A percentile compares a stretch with the other conserved stretches of the same genome.
Conservation (phyloP, 1,140 invertebrate genomes). For the Bombus consobrinus region DNA sequence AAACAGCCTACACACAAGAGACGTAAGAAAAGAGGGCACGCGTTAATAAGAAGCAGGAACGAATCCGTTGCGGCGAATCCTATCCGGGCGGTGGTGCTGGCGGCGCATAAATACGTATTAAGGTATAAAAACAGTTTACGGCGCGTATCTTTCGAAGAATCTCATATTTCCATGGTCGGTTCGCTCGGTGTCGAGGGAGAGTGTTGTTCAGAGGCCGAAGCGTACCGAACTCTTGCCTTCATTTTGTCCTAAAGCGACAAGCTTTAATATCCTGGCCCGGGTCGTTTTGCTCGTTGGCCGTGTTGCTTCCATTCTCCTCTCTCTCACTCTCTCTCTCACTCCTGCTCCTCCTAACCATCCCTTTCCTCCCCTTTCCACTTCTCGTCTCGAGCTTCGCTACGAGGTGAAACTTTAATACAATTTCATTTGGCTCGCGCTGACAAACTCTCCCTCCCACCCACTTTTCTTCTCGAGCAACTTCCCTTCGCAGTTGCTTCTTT, state of each 20-base stretch:
- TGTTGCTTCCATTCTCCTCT: conserved; percentile 32
- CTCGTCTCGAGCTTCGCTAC: conserved; percentile 28
- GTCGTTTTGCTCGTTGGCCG: conserved; percentile 52
- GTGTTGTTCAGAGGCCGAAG: conserved; percentile 38
- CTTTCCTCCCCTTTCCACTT: background rate
- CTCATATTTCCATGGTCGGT: conserved; percentile 49
- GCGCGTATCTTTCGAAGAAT: conserved; percentile 46
- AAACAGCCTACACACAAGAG: background rate
- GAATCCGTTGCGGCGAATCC: background rate
- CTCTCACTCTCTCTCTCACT: background rate
- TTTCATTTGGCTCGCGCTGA: conserved; percentile 73
- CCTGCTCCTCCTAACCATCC: no score
- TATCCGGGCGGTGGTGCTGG: background rate
- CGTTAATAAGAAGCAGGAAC: conserved; percentile 30
- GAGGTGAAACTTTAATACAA: conserved; percentile 74
- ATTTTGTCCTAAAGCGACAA: conserved; percentile 72
- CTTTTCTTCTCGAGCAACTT: conserved; percentile 57
- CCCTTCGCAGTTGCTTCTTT: conserved; percentile 59
- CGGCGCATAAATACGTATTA: conserved; percentile 46
- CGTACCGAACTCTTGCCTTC: conserved; percentile 60
- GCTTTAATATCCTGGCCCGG: conserved; percentile 69
- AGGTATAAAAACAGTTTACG: conserved; percentile 53
- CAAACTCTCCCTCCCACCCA: conserved; percentile 62
- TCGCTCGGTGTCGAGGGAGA: conserved; percentile 20
- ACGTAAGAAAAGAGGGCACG: background rate